Conservation (phyloP, 2,797 vertebrate species). For the Tadarida brasiliensis region DNA sequence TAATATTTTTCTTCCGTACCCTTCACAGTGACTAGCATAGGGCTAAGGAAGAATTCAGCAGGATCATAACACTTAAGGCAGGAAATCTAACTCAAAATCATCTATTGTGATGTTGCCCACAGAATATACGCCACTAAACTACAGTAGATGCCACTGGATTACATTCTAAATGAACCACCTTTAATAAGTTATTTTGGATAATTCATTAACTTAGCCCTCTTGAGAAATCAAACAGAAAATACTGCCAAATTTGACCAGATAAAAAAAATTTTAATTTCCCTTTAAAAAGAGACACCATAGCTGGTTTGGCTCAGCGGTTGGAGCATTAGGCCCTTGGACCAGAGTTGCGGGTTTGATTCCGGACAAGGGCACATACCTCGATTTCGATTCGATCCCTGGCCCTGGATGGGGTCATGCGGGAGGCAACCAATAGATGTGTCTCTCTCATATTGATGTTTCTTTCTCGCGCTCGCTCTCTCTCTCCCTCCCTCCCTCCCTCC, state of each 20-base stretch:
- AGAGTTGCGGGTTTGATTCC: too few relatives aligned
- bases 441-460: too few relatives aligned
- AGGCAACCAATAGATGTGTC: too few relatives aligned
- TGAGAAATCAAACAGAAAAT: conserved; percentile 52
- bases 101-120: background rate
- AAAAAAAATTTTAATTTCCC: background rate
- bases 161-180: background rate
- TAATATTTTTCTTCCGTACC: background rate
- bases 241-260: background rate
- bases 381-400: too few relatives aligned
- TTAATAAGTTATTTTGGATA: conserved; percentile 14
- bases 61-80: background rate
- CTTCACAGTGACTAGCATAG: background rate
- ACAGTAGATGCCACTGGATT: background rate
- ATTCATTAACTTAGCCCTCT: conserved; percentile 45
- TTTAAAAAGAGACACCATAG: background rate
- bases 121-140: background rate
- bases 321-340: too few relatives aligned
- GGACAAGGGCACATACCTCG: too few relatives aligned
- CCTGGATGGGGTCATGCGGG: too few relatives aligned
- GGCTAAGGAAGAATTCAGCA: background rate
- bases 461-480: too few relatives aligned
- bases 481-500: too few relatives aligned
- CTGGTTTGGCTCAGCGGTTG: too few relatives aligned
- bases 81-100: background rate